Conservation (phyloP, 1,140 invertebrate genomes). For the Thaumetopoea pityocampa region DNA sequence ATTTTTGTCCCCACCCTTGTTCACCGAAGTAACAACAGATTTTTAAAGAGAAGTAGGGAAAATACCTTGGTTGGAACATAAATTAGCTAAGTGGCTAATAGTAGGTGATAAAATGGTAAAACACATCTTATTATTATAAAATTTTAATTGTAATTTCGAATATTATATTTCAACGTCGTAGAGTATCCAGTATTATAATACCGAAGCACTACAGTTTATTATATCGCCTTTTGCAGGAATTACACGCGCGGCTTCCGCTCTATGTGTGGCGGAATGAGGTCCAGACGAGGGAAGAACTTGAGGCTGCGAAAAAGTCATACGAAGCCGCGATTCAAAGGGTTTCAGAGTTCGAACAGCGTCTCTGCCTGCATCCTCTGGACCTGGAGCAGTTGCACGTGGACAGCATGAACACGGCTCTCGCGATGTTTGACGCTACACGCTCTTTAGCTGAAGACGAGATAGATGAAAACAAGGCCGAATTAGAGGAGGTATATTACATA, state of each 20-base stretch:
- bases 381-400: neutral
- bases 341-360: neutral
- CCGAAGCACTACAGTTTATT: too few relatives aligned
- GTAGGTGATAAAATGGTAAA: too few relatives aligned
- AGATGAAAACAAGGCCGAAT: neutral
- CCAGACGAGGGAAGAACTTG: neutral
- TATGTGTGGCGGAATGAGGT: conserved; percentile 6
- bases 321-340: neutral
- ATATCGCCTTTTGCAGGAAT: conserved; percentile 16
- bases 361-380: conserved; percentile 8
- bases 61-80: too few relatives aligned
- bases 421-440: conserved; percentile 1
- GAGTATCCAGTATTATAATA: too few relatives aligned
- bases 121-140: too few relatives aligned
- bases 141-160: too few relatives aligned
- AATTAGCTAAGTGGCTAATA: too few relatives aligned
- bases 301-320: conserved; percentile 3
- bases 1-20: too few relatives aligned
- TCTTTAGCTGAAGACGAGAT: neutral
- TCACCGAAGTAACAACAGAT: too few relatives aligned
- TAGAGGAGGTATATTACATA: neutral
- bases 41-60: too few relatives aligned
- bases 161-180: too few relatives aligned
- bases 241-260: neutral
- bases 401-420: neutral